Evolutionary conservation across 2,888 invertebrate genomes (phyloP).

Genomic region (Caradrina kadenii): DNA sequence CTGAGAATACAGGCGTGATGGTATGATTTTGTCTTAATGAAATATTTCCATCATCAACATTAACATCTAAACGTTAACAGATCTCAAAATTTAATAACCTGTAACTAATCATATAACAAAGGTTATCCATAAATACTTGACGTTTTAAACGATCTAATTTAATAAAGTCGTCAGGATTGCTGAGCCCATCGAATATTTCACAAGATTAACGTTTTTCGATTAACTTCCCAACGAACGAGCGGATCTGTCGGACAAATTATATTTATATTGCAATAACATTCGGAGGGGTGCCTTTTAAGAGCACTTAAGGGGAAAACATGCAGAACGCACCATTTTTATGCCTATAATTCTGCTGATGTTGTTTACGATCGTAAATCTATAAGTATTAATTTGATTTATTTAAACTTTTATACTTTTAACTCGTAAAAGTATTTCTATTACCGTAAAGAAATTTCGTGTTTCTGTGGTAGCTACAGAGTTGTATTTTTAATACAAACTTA

Average conservation of each 20-base stretch:
- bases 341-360: conserved; percentile 37
- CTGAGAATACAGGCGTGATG: no score
- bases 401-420: background rate
- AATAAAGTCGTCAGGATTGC: conserved; percentile 42
- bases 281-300: conserved; percentile 32
- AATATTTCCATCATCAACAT: conserved; percentile 15
- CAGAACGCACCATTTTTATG: conserved; percentile 42
- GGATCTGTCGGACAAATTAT: conserved; percentile 54
- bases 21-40: background rate
- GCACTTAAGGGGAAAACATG: conserved; percentile 39
- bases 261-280: conserved; percentile 59
- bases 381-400: conserved; percentile 13
- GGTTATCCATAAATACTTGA: conserved; percentile 43
- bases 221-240: conserved; percentile 48
- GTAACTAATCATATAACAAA: conserved; percentile 46
- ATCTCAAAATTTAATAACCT: conserved; percentile 46
- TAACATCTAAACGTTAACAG: conserved; percentile 8
- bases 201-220: conserved; percentile 65
- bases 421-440: background rate
- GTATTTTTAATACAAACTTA: conserved; percentile 7
- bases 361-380: conserved; percentile 36
- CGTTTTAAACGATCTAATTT: conserved; percentile 55
- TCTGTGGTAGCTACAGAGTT: background rate
- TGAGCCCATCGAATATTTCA: conserved; percentile 45
- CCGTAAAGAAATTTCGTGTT: background rate